These are phyloP conservation scores for Pogonomyrmex californicus DNA, from an alignment of 1,140 invertebrate genomes.

Conservation along the genomic window DNA sequence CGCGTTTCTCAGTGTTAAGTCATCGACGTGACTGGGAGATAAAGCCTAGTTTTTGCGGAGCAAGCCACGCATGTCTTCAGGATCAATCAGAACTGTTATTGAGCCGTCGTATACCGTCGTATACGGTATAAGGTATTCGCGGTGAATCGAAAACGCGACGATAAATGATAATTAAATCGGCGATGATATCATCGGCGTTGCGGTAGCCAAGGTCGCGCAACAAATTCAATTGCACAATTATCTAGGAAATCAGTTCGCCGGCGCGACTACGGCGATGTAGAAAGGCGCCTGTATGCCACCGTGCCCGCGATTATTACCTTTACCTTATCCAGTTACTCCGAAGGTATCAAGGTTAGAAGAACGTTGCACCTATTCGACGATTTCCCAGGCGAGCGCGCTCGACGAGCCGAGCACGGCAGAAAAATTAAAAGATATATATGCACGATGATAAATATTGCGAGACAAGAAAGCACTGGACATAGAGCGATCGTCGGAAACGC, in stretches of 20 bases:
- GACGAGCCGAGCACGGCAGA: background rate
- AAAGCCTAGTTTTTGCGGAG: constrained; percentile 6
- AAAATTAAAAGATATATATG: constrained; percentile 14
- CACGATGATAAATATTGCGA: constrained; percentile 38
- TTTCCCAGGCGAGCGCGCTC: constrained; percentile 17
- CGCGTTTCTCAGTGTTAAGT: background rate
- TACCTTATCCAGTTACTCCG: constrained; percentile 71
- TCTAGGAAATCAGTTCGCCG: constrained; percentile 77
- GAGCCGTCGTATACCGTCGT: constrained; percentile 12
- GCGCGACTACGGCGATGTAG: constrained; percentile 68
- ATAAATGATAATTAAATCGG: constrained; percentile 54
- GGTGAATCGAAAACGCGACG: constrained; percentile 33
- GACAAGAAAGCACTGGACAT: background rate
- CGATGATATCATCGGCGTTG: constrained; percentile 55
- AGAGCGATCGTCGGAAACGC: background rate
- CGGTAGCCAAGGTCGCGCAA: constrained; percentile 76
- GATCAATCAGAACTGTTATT: constrained; percentile 25
- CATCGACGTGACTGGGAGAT: background rate
- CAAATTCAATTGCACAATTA: constrained; percentile 79
- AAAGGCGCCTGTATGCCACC: constrained; percentile 69
- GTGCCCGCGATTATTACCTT: constrained; percentile 69
- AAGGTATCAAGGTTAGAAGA: constrained; percentile 71
- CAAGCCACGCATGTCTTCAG: background rate
- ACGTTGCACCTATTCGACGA: constrained; percentile 55
- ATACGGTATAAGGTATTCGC: constrained; percentile 23